Percentiles rank a stretch among this genome's conserved stretches.
These are phyloP conservation scores for Geophilus truncorum DNA, from an alignment of 2,888 invertebrate species.

Conservation along the genomic window DNA sequence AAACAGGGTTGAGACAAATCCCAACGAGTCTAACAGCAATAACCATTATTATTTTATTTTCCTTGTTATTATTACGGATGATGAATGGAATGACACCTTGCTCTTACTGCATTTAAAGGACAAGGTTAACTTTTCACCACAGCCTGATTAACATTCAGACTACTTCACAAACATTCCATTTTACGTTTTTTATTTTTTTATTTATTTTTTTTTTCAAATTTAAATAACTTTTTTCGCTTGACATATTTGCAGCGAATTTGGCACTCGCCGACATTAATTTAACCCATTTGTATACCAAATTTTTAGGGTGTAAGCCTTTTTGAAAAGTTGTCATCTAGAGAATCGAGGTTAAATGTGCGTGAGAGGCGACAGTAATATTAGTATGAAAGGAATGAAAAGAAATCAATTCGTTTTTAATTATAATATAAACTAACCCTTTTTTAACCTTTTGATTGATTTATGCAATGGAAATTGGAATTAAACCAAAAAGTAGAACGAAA, in stretches of 20 bases:
- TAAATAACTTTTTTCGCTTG: not conserved
- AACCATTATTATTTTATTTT: not conserved
- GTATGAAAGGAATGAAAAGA: not conserved
- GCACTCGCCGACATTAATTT: not conserved
- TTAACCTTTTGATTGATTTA: not conserved
- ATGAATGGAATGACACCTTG: not conserved
- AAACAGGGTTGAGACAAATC: not conserved
- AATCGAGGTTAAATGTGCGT: not conserved
- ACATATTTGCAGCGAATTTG: too few species aligned
- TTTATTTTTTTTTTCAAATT: not conserved
- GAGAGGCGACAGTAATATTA: not conserved
- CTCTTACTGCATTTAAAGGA: not conserved
- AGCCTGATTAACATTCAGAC: not conserved
- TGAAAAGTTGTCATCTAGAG: not conserved
- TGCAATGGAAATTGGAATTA: not conserved
- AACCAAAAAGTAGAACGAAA: not conserved
- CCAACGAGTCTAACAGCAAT: not conserved
- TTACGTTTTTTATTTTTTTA: too few species aligned
- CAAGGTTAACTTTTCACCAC: not conserved
- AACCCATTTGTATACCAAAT: not conserved
- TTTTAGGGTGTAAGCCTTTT: not conserved
- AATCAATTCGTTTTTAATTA: not conserved
- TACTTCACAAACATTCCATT: not conserved
- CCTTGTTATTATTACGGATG: too few species aligned
- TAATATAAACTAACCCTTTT: too few species aligned